Evolutionary conservation across 2,888 invertebrate genomes (phyloP), one percentile per base, ranked within the genome.

Genomic region (Cremastobaeus sp.): DNA sequence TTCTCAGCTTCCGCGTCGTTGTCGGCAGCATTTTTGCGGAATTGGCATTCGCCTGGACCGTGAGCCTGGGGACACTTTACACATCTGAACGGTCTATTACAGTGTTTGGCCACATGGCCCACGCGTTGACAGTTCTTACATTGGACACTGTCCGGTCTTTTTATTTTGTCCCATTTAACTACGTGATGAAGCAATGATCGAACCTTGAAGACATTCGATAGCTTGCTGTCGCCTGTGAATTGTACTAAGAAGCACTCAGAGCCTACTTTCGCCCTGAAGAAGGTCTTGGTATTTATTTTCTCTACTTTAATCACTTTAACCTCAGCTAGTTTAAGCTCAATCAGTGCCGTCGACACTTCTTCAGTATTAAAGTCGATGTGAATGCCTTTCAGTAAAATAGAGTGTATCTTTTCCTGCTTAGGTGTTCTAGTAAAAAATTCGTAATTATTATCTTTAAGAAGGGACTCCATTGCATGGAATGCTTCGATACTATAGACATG

Each of bases 31-130:
- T n/a, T n/a, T n/a, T n/a, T n/a, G n/a, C n/a, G n/a, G n/a, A n/a
- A n/a, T n/a, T n/a, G 2, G 18, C 48, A 50, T 15, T 50, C 34
- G 5, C 50, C 34, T 4, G 50, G 50, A 0, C 2, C n/a, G 12
- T 50, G 34, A 4, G 17, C 1, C 3, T 34, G 2, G 0, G 18
- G 20, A 34, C 50, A 34, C 20, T 50, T 50, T 1, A 50, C 50
- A 18, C 50, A 50, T 18, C 50, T 6, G n/a, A 9, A 50, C 1
- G 37, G 37, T 12, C 52, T 6, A 15, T 52, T 52, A 8, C 52
- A 52, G 15, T 15, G n/a, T 37, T 52, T 52, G 3, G 52, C 52
- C 9, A 52, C 25, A 14, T 52, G 52, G 9, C 52, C 52, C 1
- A 52, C 15, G 0, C 52, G 20, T 14, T 37, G 37, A n/a, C 52